Evolutionary conservation across 2,888 invertebrate genomes (phyloP), one percentile per base, ranked within the genome.

Genomic region (Taphrorychus bicolor): DNA sequence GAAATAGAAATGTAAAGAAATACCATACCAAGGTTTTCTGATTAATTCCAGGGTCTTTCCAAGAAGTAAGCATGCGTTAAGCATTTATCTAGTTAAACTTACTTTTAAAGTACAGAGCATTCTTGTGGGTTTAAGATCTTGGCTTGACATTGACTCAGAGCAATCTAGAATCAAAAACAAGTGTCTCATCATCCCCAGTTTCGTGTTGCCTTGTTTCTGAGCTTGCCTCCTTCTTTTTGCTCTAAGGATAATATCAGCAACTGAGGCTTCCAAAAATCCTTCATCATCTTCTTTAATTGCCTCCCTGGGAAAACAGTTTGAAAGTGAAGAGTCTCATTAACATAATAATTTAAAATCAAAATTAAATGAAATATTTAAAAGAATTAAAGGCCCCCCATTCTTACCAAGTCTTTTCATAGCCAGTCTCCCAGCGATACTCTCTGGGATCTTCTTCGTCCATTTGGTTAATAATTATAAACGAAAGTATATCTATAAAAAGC

Each of bases 161-260:
- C 94, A 92, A 82, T 99, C 99, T 2, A 99, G 83, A 18, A 98
- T 88, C 2, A 99, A 83, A 78, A 91, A 94, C 61, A 99, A 82
- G 83, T 99, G 98, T 53, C 99, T 87, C 98, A 99, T 99, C 97
- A 98, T 98, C 40, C 98, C 98, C 24, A 99, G 87, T 64, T 96
- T 89, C 48, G 95, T 91, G 71, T 94, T 92, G 5, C 90, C 88
- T 69, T 87, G 86, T 71, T 91, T 89, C 48, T 91, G 87, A 32
- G 88, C 85, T 69, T 90, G 89, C 0, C 92, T 86, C 79, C 92
- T 91, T 24, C 95, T 86, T 80, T 93, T 94, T 0, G 95, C 95
- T 79, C 92, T 91, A 78, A 94, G 93, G 59, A 98, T 92, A 73
- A 95, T 92, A 76, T 97, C 96, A 0, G 94, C 92, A 59, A 98